These are phyloP conservation scores for Bathynomus jamesi DNA, from an alignment of 1,140 invertebrate species.

Conservation along the genomic window DNA sequence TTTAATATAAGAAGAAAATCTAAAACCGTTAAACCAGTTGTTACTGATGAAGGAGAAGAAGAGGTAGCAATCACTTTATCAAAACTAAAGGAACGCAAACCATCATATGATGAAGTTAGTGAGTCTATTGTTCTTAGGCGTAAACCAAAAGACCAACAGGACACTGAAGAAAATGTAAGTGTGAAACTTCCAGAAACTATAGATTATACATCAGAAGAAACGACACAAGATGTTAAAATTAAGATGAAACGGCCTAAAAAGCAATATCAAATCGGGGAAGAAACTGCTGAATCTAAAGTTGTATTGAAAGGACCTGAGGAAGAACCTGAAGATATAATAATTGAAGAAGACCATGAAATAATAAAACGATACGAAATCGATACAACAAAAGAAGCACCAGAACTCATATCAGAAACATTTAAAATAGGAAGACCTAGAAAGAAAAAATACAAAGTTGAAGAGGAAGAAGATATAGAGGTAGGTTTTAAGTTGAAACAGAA, in stretches of 20 bases:
- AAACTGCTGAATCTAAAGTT: slow-evolving; percentile 28
- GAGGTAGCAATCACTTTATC: slow-evolving; percentile 12
- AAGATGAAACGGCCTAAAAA: slow-evolving; percentile 35
- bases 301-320: slow-evolving; percentile 41
- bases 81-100: slow-evolving; percentile 17
- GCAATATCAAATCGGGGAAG: slow-evolving; percentile 27
- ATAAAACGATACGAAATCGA: slow-evolving; percentile 39
- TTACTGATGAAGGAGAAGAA: slow-evolving; percentile 10
- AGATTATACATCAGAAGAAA: slow-evolving; percentile 38
- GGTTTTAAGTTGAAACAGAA: slow-evolving; percentile 31
- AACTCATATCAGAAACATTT: slow-evolving; percentile 15
- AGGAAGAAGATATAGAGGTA: slow-evolving; percentile 35
- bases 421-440: slow-evolving; percentile 28
- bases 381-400: background rate
- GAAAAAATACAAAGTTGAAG: slow-evolving; percentile 36
- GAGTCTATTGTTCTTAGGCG: slow-evolving; percentile 20
- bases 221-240: slow-evolving; percentile 37
- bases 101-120: slow-evolving; percentile 28
- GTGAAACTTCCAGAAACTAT: slow-evolving; percentile 40
- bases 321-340: slow-evolving; percentile 38
- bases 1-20: slow-evolving; percentile 32
- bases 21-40: slow-evolving; percentile 18
- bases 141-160: slow-evolving; percentile 39
- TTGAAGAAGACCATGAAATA: slow-evolving; percentile 42
- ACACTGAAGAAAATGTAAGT: slow-evolving; percentile 28